Conservation (phyloP, 2,797 vertebrate species). For the Rhadinocentrus ornatus region DNA sequence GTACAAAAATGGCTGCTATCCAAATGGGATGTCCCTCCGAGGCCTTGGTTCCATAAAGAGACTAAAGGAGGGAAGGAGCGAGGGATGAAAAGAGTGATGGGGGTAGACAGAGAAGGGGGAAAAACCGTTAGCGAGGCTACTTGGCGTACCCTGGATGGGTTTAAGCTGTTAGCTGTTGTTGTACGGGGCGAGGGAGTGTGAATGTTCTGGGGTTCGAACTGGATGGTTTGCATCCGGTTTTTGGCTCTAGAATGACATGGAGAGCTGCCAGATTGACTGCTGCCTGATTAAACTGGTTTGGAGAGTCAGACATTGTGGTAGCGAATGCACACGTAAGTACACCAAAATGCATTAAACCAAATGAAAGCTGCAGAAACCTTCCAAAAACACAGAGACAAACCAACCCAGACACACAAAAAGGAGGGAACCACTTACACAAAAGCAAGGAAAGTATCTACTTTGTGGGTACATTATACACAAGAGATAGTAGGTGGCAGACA, state of each 20-base stretch:
- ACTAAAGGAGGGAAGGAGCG: conserved; percentile 58
- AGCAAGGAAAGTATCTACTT: conserved; percentile 26
- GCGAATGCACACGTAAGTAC: conserved; percentile 41
- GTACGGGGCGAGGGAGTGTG: conserved; percentile 59
- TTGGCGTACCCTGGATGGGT: conserved; percentile 36
- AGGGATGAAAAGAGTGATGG: conserved; percentile 65
- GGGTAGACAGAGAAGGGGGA: conserved; percentile 55
- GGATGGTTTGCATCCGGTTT: conserved; percentile 68
- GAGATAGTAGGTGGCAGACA: conserved; percentile 75
- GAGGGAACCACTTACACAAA: conserved; percentile 5
- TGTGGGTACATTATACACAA: conserved; percentile 48
- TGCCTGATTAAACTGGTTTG: conserved; percentile 76
- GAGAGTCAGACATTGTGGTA: conserved; percentile 63
- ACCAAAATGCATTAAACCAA: conserved; percentile 19
- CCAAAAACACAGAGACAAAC: conserved; percentile 6
- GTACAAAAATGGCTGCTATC: conserved; percentile 77
- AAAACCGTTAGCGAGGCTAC: conserved; percentile 51
- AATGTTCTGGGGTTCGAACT: conserved; percentile 52
- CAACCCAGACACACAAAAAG: conserved; percentile 18
- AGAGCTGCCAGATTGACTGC: conserved; percentile 72
- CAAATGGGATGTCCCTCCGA: conserved; percentile 78
- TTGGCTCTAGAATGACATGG: conserved; percentile 65
- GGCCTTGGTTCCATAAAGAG: conserved; percentile 77
- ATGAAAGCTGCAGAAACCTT: conserved; percentile 36
- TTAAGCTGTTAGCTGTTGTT: conserved; percentile 57